These are phyloP conservation scores for Numenius arquata DNA, from an alignment of 2,113 vertebrate genomes.

Conservation along the genomic window DNA sequence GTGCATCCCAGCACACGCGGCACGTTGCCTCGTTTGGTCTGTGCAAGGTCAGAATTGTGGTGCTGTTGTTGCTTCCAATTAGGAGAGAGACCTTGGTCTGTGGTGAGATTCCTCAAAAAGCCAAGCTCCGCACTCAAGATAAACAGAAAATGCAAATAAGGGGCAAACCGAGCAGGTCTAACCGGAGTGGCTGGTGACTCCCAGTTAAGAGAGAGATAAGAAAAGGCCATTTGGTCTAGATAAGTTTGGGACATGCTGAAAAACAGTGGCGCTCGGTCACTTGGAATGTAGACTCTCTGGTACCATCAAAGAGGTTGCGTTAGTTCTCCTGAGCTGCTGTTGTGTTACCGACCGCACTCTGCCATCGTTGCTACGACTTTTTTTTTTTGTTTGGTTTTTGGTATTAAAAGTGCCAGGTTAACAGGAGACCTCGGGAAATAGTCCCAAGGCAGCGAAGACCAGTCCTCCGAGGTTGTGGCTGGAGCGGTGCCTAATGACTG, in stretches of 20 bases:
- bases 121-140: not conserved
- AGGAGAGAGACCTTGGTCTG: not conserved
- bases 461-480: not conserved
- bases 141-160: not conserved
- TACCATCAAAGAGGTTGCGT: rapidly evolving
- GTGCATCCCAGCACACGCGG: not conserved
- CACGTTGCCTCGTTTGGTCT: not conserved
- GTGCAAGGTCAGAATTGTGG: rapidly evolving
- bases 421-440: not conserved
- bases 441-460: rapidly evolving
- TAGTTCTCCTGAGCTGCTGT: not conserved
- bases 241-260: not conserved
- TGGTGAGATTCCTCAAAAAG: not conserved
- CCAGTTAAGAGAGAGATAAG: not conserved
- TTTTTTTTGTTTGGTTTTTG: not conserved
- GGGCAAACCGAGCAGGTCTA: not conserved
- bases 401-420: not conserved
- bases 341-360: rapidly evolving
- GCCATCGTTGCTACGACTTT: not conserved
- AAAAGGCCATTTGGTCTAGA: not conserved
- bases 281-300: not conserved
- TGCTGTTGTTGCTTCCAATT: rapidly evolving
- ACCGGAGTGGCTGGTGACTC: not conserved
- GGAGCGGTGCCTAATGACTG: not conserved
- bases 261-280: not conserved